Evolutionary conservation across 35 echinoderm and acorn worm genomes (phyloP).

Genomic region (Hemicentrotus pulcherrimus): DNA sequence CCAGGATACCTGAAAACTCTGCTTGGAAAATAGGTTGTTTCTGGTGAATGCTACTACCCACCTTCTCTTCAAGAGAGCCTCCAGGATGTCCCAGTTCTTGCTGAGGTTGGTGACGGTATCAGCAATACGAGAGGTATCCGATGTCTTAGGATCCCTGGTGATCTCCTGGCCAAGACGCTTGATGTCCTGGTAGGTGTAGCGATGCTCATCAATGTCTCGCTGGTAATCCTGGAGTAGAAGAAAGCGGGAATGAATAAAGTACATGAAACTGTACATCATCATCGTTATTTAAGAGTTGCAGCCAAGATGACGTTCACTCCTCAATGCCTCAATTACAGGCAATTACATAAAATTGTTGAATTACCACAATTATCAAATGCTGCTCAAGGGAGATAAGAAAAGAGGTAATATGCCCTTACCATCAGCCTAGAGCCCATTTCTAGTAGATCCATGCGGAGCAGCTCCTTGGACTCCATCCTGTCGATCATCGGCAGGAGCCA

Average conservation of each 20-base stretch:
- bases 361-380: too few relatives aligned
- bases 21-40: too few relatives aligned
- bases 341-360: too few relatives aligned
- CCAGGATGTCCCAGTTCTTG: conserved; percentile 95
- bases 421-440: conserved; percentile 86
- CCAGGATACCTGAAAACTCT: too few relatives aligned
- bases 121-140: conserved; percentile 71
- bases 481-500: conserved; percentile 95
- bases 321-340: too few relatives aligned
- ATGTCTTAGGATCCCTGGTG: conserved; percentile 81
- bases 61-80: conserved; percentile 89
- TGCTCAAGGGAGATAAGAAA: too few relatives aligned
- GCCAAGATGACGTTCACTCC: too few relatives aligned
- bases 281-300: too few relatives aligned
- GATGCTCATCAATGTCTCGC: conserved; percentile 90
- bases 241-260: neutral
- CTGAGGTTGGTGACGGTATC: conserved; percentile 88
- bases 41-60: neutral
- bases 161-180: conserved; percentile 93
- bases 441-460: conserved; percentile 81
- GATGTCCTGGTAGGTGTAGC: conserved; percentile 90
- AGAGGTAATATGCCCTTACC: conserved; percentile 49
- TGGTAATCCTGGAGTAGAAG: conserved; percentile 65
- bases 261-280: too few relatives aligned
- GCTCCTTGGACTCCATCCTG: conserved; percentile 80